These are phyloP conservation scores for Amaurobius ferox DNA, from an alignment of 2,888 invertebrate species.

Conservation along the genomic window DNA sequence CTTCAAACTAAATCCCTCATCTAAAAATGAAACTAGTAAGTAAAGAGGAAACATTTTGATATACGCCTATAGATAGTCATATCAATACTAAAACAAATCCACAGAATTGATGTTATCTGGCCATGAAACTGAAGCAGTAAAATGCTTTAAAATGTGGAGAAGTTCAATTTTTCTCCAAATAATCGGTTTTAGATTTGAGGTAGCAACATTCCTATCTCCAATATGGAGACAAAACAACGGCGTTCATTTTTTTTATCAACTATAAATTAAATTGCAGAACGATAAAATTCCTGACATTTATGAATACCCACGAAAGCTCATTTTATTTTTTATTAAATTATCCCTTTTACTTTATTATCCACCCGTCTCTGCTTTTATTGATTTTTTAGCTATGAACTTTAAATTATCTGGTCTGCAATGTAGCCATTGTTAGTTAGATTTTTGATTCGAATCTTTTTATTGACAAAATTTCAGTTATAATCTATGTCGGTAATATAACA, in stretches of 20 bases:
- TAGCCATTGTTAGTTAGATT: too few species aligned
- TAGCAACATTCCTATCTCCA: too few species aligned
- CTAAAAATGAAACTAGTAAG: too few species aligned
- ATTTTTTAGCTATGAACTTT: neutral
- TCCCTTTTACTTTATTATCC: neutral
- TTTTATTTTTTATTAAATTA: neutral
- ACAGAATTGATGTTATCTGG: too few species aligned
- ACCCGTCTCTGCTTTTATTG: neutral
- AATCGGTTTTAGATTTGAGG: slow-evolving; percentile 4
- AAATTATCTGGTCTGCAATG: too few species aligned
- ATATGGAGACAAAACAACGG: neutral
- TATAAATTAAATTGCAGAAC: slow-evolving; percentile 8
- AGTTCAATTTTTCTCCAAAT: neutral
- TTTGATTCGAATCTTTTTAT: too few species aligned
- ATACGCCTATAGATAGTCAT: too few species aligned
- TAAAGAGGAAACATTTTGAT: too few species aligned
- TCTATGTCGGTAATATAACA: too few species aligned
- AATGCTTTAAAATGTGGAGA: neutral
- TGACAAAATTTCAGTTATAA: too few species aligned
- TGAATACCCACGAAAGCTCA: neutral
- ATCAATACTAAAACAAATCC: too few species aligned
- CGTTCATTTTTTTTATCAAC: neutral
- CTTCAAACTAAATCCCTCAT: too few species aligned
- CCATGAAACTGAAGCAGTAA: neutral
- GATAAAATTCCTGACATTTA: neutral